These are phyloP conservation scores for Turnix velox DNA, from an alignment of 2,113 vertebrate species.

Conservation along the genomic window DNA sequence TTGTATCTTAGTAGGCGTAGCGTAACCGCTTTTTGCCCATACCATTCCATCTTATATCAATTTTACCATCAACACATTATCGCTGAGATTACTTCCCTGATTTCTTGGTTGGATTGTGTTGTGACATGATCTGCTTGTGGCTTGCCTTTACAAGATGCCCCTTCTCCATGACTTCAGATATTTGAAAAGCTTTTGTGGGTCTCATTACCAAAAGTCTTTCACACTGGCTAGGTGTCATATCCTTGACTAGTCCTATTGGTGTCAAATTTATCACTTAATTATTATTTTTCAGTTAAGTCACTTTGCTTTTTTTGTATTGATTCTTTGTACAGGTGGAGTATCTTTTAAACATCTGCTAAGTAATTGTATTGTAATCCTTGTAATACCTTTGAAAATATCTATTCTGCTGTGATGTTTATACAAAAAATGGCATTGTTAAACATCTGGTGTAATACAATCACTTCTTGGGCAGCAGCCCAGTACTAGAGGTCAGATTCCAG, in stretches of 20 bases:
- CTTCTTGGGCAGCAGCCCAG: neutral
- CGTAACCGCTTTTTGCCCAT: neutral
- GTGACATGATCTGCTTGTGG: neutral
- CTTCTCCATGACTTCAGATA: neutral
- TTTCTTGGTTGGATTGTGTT: neutral
- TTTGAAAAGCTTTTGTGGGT: neutral
- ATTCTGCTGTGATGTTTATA: neutral
- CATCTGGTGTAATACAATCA: neutral
- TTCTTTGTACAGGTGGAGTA: neutral
- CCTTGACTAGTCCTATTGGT: neutral
- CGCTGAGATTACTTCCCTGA: neutral
- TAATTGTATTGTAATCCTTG: neutral
- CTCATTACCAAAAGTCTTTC: neutral
- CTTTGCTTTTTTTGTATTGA: neutral
- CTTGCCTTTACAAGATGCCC: neutral
- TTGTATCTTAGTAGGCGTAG: neutral
- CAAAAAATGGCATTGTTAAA: neutral
- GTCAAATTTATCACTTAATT: neutral
- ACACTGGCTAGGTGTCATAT: neutral
- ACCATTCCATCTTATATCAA: neutral
- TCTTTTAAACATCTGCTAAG: neutral
- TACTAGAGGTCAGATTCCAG: neutral
- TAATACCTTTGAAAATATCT: neutral
- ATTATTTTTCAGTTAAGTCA: neutral
- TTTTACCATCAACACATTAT: neutral